Percentiles rank a stretch among this genome's conserved stretches.
Conservation (phyloP, 2,888 invertebrate species). For the Agrotis ipsilon region DNA sequence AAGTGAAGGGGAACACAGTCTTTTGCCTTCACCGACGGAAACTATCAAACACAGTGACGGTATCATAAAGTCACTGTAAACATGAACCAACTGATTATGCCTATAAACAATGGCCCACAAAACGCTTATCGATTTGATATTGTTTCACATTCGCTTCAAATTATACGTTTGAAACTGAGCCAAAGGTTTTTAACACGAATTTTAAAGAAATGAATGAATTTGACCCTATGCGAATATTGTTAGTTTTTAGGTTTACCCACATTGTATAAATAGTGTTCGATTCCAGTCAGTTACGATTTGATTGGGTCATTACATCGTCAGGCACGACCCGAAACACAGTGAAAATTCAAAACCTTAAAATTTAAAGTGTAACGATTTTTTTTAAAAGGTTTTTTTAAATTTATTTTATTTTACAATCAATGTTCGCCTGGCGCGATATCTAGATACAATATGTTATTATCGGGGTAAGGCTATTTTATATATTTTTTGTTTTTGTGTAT, state of each 20-base stretch:
- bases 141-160: background rate
- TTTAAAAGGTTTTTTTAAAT: conserved; percentile 43
- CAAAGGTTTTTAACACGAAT: conserved; percentile 14
- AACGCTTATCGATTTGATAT: conserved; percentile 10
- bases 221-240: background rate
- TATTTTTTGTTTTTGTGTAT: background rate
- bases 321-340: conserved; percentile 79
- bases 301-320: conserved; percentile 80
- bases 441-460: conserved; percentile 79
- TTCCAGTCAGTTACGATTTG: conserved; percentile 62
- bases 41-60: background rate
- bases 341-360: conserved; percentile 64
- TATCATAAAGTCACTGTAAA: conserved; percentile 15
- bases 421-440: conserved; percentile 68
- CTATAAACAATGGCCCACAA: conserved; percentile 10
- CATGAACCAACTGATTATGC: conserved; percentile 23
- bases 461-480: conserved; percentile 76
- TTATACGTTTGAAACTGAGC: background rate
- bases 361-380: conserved; percentile 71
- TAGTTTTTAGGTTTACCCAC: conserved; percentile 67
- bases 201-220: conserved; percentile 22
- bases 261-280: conserved; percentile 32
- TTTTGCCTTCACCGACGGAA: background rate
- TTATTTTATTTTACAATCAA: conserved; percentile 68
- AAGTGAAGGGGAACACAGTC: background rate